Conservation (phyloP, 2,797 vertebrate genomes). For the Eulemur rubriventer region DNA sequence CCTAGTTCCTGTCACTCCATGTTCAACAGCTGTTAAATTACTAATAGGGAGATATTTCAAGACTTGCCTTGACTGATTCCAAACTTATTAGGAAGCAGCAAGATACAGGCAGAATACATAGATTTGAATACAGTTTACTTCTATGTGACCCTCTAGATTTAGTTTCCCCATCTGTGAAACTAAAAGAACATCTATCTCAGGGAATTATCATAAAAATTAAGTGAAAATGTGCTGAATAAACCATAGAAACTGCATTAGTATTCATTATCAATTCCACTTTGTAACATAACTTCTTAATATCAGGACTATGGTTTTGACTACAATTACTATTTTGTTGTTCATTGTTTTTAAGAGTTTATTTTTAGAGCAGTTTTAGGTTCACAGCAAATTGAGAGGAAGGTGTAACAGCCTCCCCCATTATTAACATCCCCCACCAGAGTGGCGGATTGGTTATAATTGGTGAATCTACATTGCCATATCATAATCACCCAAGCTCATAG, state of each 20-base stretch:
- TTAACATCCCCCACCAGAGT: background rate
- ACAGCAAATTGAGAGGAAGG: background rate
- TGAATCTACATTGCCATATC: background rate
- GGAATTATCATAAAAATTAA: background rate
- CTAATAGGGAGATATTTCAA: background rate
- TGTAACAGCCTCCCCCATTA: no score
- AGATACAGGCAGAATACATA: background rate
- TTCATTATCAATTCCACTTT: background rate
- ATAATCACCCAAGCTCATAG: background rate
- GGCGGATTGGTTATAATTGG: accelerated
- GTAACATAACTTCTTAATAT: background rate
- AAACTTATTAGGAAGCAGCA: background rate
- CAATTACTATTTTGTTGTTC: background rate
- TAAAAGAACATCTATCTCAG: background rate
- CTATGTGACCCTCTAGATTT: background rate
- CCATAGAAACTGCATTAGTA: background rate
- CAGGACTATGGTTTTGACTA: background rate
- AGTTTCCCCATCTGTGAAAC: background rate
- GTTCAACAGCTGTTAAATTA: constrained; percentile 10
- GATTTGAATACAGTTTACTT: background rate
- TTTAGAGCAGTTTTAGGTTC: background rate
- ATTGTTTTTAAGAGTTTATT: background rate
- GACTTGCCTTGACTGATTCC: background rate
- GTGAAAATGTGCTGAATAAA: background rate
- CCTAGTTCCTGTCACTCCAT: background rate